Percentiles rank a stretch among this genome's conserved stretches.
phyloP scores from a whole-genome alignment of 1,140 invertebrate genomes.

The Acromyrmex heyeri region DNA sequence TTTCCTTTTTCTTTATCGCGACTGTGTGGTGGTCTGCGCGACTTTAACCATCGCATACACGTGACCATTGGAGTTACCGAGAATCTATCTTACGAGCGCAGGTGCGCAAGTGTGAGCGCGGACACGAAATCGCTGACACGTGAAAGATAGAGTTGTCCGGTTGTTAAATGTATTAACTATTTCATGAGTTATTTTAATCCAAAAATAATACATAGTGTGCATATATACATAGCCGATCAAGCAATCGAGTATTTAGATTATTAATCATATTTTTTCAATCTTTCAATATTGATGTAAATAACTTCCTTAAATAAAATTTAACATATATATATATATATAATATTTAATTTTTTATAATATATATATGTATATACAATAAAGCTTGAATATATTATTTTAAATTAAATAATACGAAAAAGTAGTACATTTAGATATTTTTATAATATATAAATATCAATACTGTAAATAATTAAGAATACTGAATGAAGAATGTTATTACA shows the following conservation, averaged over 20 bases:
- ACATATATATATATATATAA: not conserved
- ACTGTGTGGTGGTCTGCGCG: not conserved
- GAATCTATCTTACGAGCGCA: constrained; percentile 31
- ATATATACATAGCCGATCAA: too few relatives aligned
- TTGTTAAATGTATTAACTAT: not conserved
- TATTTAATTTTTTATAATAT: not conserved
- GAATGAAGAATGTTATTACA: constrained; percentile 10
- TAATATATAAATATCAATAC: not conserved
- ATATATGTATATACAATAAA: not conserved
- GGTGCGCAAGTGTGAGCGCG: constrained; percentile 15
- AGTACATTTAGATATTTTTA: not conserved
- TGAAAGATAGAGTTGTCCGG: constrained; percentile 10
- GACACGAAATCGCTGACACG: constrained; percentile 16
- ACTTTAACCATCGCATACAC: constrained; percentile 33
- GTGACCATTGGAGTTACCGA: not conserved
- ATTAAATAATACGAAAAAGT: not conserved
- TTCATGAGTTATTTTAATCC: not conserved
- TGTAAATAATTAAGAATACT: not conserved
- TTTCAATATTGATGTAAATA: not conserved
- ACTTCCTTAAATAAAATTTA: not conserved
- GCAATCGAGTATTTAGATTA: constrained; percentile 2
- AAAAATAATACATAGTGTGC: not conserved
- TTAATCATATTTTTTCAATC: not conserved
- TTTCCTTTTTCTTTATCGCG: constrained; percentile 47
- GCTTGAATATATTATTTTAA: not conserved